A percentile compares a stretch with the other conserved stretches of the same genome.
Conservation (phyloP, 2,888 invertebrate genomes). For the Cerastis leucographa region DNA sequence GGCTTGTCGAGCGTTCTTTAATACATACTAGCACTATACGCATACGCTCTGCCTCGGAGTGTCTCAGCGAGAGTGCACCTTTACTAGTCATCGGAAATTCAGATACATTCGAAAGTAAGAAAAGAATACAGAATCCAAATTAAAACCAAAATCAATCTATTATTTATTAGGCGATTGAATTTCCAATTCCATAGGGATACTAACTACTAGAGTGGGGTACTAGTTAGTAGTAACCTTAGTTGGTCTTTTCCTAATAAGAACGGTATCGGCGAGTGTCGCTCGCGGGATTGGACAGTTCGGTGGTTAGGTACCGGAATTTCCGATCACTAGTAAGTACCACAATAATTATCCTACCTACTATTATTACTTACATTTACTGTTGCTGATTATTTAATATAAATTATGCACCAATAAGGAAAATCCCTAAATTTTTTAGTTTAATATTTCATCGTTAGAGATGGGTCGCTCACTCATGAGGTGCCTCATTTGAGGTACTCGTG, state of each 20-base stretch:
- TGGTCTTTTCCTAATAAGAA: too few relatives aligned
- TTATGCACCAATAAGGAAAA: neutral
- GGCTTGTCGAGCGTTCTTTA: neutral
- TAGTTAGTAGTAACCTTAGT: neutral
- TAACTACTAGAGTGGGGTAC: neutral
- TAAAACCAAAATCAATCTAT: neutral
- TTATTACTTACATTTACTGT: slow-evolving; percentile 22
- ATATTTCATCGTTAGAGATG: neutral
- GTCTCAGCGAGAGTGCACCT: neutral
- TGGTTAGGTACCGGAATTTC: neutral
- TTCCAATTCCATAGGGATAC: neutral
- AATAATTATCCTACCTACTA: slow-evolving; percentile 1
- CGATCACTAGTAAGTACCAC: neutral
- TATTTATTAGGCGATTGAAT: neutral
- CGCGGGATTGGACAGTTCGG: too few relatives aligned
- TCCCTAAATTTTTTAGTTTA: neutral
- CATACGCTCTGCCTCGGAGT: neutral
- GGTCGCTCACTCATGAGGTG: too few relatives aligned
- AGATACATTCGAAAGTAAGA: neutral
- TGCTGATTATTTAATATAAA: slow-evolving; percentile 22
- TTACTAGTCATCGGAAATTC: slow-evolving; percentile 29
- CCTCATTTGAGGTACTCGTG: too few relatives aligned
- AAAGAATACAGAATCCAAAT: neutral
- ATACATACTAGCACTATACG: neutral
- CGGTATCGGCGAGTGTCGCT: too few relatives aligned